Percentiles rank a stretch among this genome's conserved stretches.
These are phyloP conservation scores for Conus betulinus DNA, from an alignment of 1,140 invertebrate genomes.

Conservation along the genomic window DNA sequence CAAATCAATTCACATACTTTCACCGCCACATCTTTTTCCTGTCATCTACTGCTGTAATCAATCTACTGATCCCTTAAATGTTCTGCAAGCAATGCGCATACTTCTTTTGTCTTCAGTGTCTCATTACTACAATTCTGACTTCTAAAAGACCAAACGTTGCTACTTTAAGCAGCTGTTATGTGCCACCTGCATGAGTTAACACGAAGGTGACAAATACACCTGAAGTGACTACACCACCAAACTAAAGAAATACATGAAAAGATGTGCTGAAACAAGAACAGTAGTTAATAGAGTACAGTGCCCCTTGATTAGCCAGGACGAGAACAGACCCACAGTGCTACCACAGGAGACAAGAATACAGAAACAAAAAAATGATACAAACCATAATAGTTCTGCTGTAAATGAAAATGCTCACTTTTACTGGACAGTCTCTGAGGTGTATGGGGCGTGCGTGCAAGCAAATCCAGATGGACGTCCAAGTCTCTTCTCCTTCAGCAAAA, in stretches of 20 bases:
- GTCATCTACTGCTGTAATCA: too few relatives aligned
- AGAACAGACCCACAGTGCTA: background rate
- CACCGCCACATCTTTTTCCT: too few relatives aligned
- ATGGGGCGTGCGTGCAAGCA: background rate
- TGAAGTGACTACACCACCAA: background rate
- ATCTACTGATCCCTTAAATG: too few relatives aligned
- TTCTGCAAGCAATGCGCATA: too few relatives aligned
- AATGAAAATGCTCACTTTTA: slow-evolving; percentile 10
- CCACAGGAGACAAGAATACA: background rate
- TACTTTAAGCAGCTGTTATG: too few relatives aligned
- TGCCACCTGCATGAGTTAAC: too few relatives aligned
- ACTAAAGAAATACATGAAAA: background rate
- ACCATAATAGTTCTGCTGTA: slow-evolving; percentile 35
- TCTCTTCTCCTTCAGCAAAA: too few relatives aligned
- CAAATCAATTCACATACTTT: too few relatives aligned
- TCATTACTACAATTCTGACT: too few relatives aligned
- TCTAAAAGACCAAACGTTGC: too few relatives aligned
- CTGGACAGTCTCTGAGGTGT: background rate
- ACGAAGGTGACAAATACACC: too few relatives aligned
- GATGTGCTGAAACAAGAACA: background rate
- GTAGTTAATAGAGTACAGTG: background rate
- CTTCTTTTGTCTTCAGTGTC: too few relatives aligned
- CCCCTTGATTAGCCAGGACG: background rate
- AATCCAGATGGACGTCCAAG: background rate
- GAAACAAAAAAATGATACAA: slow-evolving; percentile 26